Base-by-base conservation (phyloP, 1,140 invertebrate species). In the Trissolcus basalis region DNA sequence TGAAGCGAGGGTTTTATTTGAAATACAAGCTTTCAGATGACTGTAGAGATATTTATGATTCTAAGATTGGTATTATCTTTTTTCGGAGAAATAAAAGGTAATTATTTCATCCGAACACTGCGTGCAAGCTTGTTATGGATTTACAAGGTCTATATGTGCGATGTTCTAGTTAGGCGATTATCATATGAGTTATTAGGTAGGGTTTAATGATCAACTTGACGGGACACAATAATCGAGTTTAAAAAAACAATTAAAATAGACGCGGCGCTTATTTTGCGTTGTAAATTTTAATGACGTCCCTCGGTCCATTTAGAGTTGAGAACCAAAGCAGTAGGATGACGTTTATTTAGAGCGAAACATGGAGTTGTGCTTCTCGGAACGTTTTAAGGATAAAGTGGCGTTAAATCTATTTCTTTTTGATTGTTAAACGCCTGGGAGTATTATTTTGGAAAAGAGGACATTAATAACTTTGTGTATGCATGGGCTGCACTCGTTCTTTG, bases 371-470 rank as follows among this genome's bases (percentile, higher is more conserved):
- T 73, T 73, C 70, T 73, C 12, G 55, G 61, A 65, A 73, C 43
- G 44, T 73, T 73, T 65, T 48, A 65, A 55, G 55, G 70, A 60
- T 65, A 50, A 65, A 65, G 51, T 70, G 56, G 56, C 49, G 67
- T 61, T 69, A 60, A 70, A 70, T 61, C 67, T 61, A 70, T 61
- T 70, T 56, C 50, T 55, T 70, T 59, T 61, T 61, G 61, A 60
- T 70, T 70, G 58, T 56, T 33, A 11, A 41, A 10, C 45, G 50
- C 9, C 33, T 6, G 5, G 8, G 12, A 32, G 51, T 36, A 61
- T 61, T 69, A 60, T 54, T 69, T 47, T 8, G 45, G 36, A 58
- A 50, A 58, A 51, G 45, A 6, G 47, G 12, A 51, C 48, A 59
- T 59, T 58, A 51, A 68, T 51, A 68, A 68, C 54, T 45, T 10